These are phyloP conservation scores for Lytechinus variegatus DNA, from an alignment of 35 echinoderm and acorn worm species.

Conservation along the genomic window DNA sequence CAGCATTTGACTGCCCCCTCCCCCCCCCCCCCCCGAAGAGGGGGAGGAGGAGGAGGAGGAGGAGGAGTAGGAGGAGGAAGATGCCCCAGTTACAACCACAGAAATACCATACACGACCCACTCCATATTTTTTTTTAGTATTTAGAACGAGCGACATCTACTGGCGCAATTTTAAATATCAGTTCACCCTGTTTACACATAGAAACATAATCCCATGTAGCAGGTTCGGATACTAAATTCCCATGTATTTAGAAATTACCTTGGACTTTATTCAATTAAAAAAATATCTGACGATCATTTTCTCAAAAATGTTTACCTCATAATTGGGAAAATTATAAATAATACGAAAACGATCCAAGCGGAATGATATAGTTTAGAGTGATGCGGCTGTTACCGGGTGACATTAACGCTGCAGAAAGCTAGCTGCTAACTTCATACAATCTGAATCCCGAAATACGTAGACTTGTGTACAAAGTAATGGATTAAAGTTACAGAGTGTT, in stretches of 20 bases:
- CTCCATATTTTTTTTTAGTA: background rate
- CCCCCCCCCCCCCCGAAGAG: no score
- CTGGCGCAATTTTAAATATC: background rate
- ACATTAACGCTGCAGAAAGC: conserved; percentile 23
- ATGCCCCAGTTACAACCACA: no score
- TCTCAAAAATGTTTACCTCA: background rate
- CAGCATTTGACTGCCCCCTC: no score
- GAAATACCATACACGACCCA: no score
- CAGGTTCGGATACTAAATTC: background rate
- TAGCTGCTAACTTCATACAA: background rate
- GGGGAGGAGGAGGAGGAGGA: no score
- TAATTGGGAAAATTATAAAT: background rate
- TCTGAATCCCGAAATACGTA: background rate
- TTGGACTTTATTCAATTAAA: background rate
- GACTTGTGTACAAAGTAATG: background rate
- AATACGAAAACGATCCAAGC: background rate
- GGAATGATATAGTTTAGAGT: conserved; percentile 41
- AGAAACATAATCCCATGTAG: background rate
- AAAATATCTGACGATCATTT: background rate
- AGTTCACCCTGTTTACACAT: background rate
- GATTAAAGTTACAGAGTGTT: background rate
- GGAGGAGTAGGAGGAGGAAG: no score
- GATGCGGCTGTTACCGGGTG: conserved; percentile 33
- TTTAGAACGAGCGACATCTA: conserved; percentile 19
- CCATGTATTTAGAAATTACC: background rate